A percentile compares a stretch with the other conserved stretches of the same genome.
These are phyloP conservation scores for Rhorus exstirpatorius DNA, from an alignment of 2,888 invertebrate species.

Conservation along the genomic window DNA sequence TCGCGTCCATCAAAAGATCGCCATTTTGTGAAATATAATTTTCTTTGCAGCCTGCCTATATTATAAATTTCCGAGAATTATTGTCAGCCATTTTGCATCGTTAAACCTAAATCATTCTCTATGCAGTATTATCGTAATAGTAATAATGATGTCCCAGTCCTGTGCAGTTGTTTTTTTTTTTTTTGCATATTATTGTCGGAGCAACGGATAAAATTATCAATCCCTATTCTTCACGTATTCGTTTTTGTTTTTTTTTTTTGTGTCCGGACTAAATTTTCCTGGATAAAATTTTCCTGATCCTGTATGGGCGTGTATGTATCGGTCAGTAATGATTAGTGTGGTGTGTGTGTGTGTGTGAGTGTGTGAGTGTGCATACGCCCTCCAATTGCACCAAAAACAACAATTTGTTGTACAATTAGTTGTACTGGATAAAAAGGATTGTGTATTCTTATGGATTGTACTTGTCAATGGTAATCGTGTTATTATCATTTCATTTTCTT, in stretches of 20 bases:
- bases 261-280: too few relatives aligned
- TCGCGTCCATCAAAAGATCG: slow-evolving; percentile 19
- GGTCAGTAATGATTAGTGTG: too few relatives aligned
- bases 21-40: not conserved
- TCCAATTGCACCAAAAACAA: too few relatives aligned
- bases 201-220: slow-evolving; percentile 43
- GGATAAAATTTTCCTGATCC: too few relatives aligned
- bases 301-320: too few relatives aligned
- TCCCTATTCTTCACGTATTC: not conserved
- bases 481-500: too few relatives aligned
- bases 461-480: too few relatives aligned
- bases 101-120: slow-evolving; percentile 33
- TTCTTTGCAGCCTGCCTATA: slow-evolving; percentile 43
- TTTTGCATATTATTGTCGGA: slow-evolving; percentile 49
- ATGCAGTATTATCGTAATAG: slow-evolving; percentile 39
- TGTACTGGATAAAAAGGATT: too few relatives aligned
- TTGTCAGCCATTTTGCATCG: slow-evolving; percentile 56
- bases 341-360: too few relatives aligned
- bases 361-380: too few relatives aligned
- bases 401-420: too few relatives aligned
- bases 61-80: slow-evolving; percentile 47
- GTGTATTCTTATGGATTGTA: too few relatives aligned
- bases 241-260: not conserved
- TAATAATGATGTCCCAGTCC: slow-evolving; percentile 51
- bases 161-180: slow-evolving; percentile 22